Percentiles rank a stretch among this genome's conserved stretches.
Conservation (phyloP, 1,140 invertebrate genomes). For the Pseudoatta argentina region DNA sequence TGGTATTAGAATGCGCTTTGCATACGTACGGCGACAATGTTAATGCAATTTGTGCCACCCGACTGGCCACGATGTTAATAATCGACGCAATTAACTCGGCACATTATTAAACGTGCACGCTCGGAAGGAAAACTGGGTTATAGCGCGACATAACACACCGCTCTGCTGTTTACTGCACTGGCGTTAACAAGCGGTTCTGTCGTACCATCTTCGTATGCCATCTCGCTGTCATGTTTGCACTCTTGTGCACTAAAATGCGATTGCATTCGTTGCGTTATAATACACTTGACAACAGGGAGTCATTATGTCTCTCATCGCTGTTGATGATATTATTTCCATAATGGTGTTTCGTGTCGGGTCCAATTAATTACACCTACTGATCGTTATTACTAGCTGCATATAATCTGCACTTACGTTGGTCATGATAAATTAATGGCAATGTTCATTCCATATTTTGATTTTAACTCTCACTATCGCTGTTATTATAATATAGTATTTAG, state of each 20-base stretch:
- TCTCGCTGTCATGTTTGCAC: constrained; percentile 30
- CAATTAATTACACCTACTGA: constrained; percentile 48
- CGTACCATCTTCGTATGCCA: constrained; percentile 21
- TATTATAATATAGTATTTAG: background rate
- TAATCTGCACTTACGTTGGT: constrained; percentile 32
- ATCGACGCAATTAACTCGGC: constrained; percentile 59
- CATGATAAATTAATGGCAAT: constrained; percentile 16
- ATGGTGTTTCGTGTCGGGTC: background rate
- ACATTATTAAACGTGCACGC: constrained; percentile 56
- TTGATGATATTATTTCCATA: constrained; percentile 47
- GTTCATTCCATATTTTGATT: background rate
- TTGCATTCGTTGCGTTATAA: constrained; percentile 11
- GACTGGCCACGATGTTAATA: constrained; percentile 47
- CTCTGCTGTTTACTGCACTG: constrained; percentile 35
- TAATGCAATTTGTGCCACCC: constrained; percentile 53
- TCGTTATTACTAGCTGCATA: constrained; percentile 19
- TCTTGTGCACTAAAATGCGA: constrained; percentile 38
- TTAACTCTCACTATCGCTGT: background rate
- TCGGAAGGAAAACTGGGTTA: constrained; percentile 62
- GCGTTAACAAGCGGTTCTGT: constrained; percentile 46
- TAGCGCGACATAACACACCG: constrained; percentile 47
- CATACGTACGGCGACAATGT: constrained; percentile 36
- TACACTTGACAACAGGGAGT: constrained; percentile 25
- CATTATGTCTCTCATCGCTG: constrained; percentile 32
- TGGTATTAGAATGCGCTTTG: constrained; percentile 22